These are phyloP conservation scores for Brevimyrus niger DNA, from an alignment of 2,113 vertebrate species.

Conservation along the genomic window DNA sequence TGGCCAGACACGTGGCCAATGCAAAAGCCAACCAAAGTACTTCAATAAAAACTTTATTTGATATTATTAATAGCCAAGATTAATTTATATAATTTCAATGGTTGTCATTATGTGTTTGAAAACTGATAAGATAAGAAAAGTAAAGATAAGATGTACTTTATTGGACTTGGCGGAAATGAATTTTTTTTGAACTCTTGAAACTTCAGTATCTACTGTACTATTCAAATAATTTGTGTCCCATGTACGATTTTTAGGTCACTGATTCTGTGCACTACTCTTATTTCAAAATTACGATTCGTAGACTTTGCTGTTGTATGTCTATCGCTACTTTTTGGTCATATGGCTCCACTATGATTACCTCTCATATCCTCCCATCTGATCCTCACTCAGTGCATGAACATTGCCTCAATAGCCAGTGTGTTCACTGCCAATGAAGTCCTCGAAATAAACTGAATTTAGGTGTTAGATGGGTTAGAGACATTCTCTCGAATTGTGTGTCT, in stretches of 20 bases:
- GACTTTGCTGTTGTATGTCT: background rate
- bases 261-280: background rate
- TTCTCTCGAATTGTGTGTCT: background rate
- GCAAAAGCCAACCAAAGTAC: too few species aligned
- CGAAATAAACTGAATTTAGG: background rate
- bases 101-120: background rate
- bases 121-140: background rate
- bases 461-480: background rate
- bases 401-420: background rate
- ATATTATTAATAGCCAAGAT: background rate
- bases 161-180: background rate
- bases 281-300: background rate
- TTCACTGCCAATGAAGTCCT: background rate
- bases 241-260: background rate
- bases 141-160: background rate
- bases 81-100: background rate
- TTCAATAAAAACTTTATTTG: too few species aligned
- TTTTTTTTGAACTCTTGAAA: background rate
- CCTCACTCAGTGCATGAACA: background rate
- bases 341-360: background rate
- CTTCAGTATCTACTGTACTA: background rate
- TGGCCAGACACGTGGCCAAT: too few species aligned
- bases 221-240: background rate
- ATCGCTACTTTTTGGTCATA: background rate
- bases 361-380: background rate